Percentiles rank a stretch among this genome's conserved stretches.
Conservation (phyloP, 2,888 invertebrate genomes). For the Acronicta psi region DNA sequence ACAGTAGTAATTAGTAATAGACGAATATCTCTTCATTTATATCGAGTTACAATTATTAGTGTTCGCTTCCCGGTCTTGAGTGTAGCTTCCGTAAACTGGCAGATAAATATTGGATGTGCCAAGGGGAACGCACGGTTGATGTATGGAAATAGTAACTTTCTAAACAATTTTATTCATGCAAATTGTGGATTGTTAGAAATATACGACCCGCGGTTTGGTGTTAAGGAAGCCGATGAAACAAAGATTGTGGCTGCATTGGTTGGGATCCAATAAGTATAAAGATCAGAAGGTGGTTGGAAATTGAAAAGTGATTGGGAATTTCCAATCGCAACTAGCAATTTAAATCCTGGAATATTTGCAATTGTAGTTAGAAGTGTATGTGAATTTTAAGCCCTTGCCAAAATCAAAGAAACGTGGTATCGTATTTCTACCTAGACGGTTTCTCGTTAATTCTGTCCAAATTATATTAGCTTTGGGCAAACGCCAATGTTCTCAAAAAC, state of each 20-base stretch:
- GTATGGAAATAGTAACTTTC: conserved; percentile 59
- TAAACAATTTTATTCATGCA: conserved; percentile 58
- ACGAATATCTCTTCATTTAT: conserved; percentile 83
- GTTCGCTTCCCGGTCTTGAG: conserved; percentile 71
- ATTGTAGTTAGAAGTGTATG: not conserved
- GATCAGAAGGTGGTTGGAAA: conserved; percentile 1
- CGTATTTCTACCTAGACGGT: conserved; percentile 20
- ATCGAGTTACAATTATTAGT: conserved; percentile 83
- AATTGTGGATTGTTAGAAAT: conserved; percentile 58
- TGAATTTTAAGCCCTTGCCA: conserved; percentile 19
- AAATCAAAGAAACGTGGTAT: conserved; percentile 5
- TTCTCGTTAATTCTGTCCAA: conserved; percentile 31
- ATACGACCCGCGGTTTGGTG: conserved; percentile 34
- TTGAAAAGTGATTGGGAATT: not conserved
- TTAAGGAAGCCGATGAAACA: conserved; percentile 41
- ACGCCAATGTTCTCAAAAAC: conserved; percentile 51
- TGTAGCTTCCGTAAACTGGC: conserved; percentile 72
- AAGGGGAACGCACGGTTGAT: conserved; percentile 59
- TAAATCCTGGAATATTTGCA: not conserved
- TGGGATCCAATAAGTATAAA: conserved; percentile 12
- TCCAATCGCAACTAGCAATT: not conserved
- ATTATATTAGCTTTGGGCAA: conserved; percentile 58
- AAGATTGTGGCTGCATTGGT: conserved; percentile 36
- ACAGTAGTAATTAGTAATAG: conserved; percentile 77
- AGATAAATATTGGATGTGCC: conserved; percentile 67